Percentiles rank a stretch among this genome's conserved stretches.
Evolutionary conservation across 2,797 vertebrate species (phyloP).

Genomic region (Hemibagrus guttatus): DNA sequence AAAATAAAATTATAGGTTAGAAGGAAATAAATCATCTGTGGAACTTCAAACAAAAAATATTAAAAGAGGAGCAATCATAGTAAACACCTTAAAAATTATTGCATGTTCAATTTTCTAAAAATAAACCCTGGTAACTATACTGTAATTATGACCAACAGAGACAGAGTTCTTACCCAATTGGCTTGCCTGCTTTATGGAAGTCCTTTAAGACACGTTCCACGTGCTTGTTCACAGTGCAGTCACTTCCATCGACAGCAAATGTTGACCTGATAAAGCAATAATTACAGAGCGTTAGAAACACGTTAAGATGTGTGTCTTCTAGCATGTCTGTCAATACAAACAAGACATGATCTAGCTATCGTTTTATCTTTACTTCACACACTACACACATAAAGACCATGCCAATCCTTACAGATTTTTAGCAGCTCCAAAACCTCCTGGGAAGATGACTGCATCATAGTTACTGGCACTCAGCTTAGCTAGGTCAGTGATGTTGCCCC

Average conservation of each 20-base stretch:
- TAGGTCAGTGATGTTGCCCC: conserved; percentile 79
- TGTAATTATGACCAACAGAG: conserved; percentile 18
- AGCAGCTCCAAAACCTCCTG: conserved; percentile 84
- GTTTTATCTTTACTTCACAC: neutral
- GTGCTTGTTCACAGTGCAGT: conserved; percentile 78
- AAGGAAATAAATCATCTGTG: neutral
- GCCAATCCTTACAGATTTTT: conserved; percentile 81
- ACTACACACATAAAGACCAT: neutral
- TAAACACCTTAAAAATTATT: neutral
- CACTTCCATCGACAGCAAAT: conserved; percentile 82
- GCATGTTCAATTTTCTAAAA: neutral
- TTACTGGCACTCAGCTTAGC: conserved; percentile 70
- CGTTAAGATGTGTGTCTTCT: neutral
- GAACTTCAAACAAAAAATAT: neutral
- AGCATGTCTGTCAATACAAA: neutral
- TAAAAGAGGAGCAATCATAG: neutral
- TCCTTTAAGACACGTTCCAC: conserved; percentile 82
- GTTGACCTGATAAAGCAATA: conserved; percentile 72
- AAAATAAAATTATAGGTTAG: neutral
- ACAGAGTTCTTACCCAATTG: conserved; percentile 76
- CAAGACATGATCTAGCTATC: neutral
- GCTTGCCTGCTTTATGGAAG: conserved; percentile 82
- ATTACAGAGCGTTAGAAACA: neutral
- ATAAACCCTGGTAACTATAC: neutral
- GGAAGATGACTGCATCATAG: conserved; percentile 84